A percentile compares a stretch with the other conserved stretches of the same genome.
Conservation (phyloP, 2,113 vertebrate species). For the Trogon melanurus region DNA sequence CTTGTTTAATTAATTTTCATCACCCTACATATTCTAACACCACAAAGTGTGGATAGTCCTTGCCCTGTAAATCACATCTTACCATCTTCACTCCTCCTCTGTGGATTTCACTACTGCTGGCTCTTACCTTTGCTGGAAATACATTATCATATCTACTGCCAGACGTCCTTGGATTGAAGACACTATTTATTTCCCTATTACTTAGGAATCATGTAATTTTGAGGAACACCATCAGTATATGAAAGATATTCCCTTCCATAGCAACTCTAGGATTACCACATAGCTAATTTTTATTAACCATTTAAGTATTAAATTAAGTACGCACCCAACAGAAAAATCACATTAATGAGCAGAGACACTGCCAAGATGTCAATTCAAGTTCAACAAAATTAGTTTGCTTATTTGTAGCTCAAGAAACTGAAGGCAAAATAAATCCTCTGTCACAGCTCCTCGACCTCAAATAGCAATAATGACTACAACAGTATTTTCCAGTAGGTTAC, state of each 20-base stretch:
- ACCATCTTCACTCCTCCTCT: background rate
- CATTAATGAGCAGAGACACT: background rate
- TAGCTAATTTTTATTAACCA: background rate
- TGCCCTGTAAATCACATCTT: background rate
- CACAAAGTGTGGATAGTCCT: background rate
- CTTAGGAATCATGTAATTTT: background rate
- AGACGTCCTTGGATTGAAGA: background rate
- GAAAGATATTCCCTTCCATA: background rate
- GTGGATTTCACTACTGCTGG: background rate
- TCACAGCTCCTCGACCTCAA: background rate
- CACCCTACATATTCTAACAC: background rate
- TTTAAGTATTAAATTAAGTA: conserved; percentile 1
- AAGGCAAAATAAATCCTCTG: background rate
- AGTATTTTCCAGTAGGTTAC: background rate
- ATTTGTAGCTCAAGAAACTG: background rate
- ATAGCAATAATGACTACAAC: background rate
- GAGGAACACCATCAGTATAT: background rate
- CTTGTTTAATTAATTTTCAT: background rate
- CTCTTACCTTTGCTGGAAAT: background rate
- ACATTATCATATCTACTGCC: background rate
- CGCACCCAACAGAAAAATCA: background rate
- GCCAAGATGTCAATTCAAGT: background rate
- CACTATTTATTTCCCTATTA: background rate
- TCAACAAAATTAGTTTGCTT: conserved; percentile 21
- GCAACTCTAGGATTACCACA: background rate